Conservation (phyloP, 92 coral and sea anemone genomes). For the Epizoanthus illoricatus region DNA sequence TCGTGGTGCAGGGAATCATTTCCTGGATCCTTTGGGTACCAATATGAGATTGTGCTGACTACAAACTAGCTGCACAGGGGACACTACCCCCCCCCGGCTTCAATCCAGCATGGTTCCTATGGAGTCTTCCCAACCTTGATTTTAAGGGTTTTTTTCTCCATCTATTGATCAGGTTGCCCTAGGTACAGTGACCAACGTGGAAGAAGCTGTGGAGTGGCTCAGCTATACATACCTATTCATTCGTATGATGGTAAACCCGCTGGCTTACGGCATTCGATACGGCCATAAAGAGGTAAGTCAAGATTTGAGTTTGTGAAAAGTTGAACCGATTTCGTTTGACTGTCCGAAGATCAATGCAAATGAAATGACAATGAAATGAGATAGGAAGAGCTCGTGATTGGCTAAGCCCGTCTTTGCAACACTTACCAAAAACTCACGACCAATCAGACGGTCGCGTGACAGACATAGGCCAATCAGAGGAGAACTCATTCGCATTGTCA, state of each 20-base stretch:
- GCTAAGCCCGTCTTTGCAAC: too few species aligned
- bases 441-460: too few species aligned
- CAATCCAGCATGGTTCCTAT: background rate
- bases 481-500: too few species aligned
- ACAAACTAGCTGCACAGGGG: background rate
- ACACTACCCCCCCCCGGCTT: background rate
- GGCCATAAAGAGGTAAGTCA: constrained; percentile 79
- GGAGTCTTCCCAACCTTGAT: background rate
- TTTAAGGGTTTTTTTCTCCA: background rate
- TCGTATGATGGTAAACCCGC: constrained; percentile 90
- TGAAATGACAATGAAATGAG: too few species aligned
- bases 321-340: too few species aligned
- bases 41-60: background rate
- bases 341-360: too few species aligned
- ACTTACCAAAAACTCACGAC: too few species aligned
- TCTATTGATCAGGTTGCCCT: constrained; percentile 65
- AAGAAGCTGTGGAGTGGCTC: constrained; percentile 97
- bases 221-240: constrained; percentile 91
- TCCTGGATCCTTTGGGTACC: too few species aligned
- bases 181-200: constrained; percentile 88
- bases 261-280: constrained; percentile 91
- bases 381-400: too few species aligned
- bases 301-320: background rate
- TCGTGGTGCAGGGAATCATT: too few species aligned
- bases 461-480: too few species aligned